Evolutionary conservation across 1,140 invertebrate genomes (phyloP).

Genomic region (Atta texana): DNA sequence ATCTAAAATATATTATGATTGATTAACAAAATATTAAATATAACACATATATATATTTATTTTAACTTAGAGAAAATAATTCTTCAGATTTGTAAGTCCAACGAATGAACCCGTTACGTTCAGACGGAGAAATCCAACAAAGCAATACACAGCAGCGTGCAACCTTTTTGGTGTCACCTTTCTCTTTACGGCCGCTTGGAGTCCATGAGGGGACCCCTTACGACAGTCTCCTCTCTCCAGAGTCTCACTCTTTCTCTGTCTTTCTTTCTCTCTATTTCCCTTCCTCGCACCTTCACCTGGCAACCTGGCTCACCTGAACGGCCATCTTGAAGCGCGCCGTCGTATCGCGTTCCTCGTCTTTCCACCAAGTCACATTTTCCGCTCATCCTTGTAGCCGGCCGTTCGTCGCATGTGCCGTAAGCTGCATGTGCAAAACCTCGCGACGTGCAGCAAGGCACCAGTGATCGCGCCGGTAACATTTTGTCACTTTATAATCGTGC

Average conservation of each 20-base stretch:
- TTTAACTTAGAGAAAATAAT: background rate
- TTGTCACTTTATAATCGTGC: background rate
- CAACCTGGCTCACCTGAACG: constrained; percentile 70
- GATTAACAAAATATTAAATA: background rate
- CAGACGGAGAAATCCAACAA: constrained; percentile 31
- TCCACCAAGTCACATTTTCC: constrained; percentile 55
- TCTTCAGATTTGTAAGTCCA: background rate
- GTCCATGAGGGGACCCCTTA: constrained; percentile 9
- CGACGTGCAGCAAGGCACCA: constrained; percentile 13
- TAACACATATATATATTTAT: no score
- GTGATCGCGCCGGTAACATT: background rate
- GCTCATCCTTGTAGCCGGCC: constrained; percentile 60
- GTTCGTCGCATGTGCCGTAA: constrained; percentile 36
- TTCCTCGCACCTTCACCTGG: constrained; percentile 69
- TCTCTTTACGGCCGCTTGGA: constrained; percentile 21
- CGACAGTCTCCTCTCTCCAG: constrained; percentile 55
- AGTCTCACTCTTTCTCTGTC: constrained; percentile 22
- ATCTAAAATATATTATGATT: background rate
- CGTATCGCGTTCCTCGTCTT: constrained; percentile 70
- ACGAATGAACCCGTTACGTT: constrained; percentile 12
- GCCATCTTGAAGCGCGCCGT: constrained; percentile 74
- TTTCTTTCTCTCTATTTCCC: constrained; percentile 44
- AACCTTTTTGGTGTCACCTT: constrained; percentile 52
- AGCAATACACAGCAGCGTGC: background rate
- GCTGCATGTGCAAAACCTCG: constrained; percentile 51